Percentiles rank a stretch among this genome's conserved stretches.
phyloP scores from a whole-genome alignment of 2,888 invertebrate species.

The Ormyrus labotus region DNA sequence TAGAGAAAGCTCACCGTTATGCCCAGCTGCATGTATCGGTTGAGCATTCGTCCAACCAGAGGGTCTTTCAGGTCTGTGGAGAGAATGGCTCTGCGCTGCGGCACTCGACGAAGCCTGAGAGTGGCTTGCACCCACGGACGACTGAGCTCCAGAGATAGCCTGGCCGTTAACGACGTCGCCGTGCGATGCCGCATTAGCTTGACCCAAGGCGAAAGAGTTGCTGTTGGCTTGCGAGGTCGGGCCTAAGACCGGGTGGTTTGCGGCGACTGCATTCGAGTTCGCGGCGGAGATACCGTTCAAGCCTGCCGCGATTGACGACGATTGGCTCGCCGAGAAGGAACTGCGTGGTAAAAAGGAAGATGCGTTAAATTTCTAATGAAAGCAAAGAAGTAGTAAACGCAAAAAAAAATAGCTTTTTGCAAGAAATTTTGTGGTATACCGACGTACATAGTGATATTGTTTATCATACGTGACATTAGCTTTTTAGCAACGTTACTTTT shows the following conservation, averaged over 20 bases:
- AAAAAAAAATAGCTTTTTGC: too few species aligned
- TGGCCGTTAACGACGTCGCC: constrained; percentile 67
- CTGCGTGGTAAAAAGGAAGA: constrained; percentile 50
- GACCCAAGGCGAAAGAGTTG: constrained; percentile 65
- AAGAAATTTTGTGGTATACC: too few species aligned
- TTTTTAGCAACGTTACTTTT: too few species aligned
- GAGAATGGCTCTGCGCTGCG: not conserved
- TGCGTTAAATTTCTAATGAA: too few species aligned
- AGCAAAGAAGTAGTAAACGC: too few species aligned
- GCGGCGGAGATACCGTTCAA: constrained; percentile 65
- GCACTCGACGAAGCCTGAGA: constrained; percentile 61
- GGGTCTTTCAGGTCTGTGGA: not conserved
- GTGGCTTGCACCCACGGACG: constrained; percentile 63
- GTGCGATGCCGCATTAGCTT: constrained; percentile 65
- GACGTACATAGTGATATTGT: too few species aligned
- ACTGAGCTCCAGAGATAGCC: constrained; percentile 65
- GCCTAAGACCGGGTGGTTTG: constrained; percentile 65
- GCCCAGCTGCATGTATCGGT: constrained; percentile 35
- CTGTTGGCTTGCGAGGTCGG: constrained; percentile 62
- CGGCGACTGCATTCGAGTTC: constrained; percentile 64
- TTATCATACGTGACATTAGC: too few species aligned
- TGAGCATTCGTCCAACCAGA: constrained; percentile 2
- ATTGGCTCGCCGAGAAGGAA: constrained; percentile 66
- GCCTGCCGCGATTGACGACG: constrained; percentile 67
- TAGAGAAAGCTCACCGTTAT: constrained; percentile 18